A percentile compares a stretch with the other conserved stretches of the same genome.
Conservation (phyloP, 2,797 vertebrate species). For the Distichodus sexfasciatus region DNA sequence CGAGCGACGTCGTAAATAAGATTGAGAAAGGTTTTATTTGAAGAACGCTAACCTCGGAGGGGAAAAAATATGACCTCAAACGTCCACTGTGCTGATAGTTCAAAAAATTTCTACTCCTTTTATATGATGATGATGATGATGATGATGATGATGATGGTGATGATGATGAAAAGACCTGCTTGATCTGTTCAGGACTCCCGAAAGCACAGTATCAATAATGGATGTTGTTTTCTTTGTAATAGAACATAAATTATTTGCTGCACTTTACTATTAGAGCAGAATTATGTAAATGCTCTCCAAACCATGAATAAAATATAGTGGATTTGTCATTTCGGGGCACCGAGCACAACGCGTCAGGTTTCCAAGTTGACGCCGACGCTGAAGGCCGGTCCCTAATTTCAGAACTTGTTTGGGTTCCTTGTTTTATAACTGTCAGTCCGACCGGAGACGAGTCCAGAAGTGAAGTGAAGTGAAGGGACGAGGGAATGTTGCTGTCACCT, state of each 20-base stretch:
- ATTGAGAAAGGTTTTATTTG: background rate
- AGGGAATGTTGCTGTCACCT: slow-evolving; percentile 49
- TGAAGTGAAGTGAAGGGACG: no score
- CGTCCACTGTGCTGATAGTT: no score
- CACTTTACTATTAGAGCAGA: background rate
- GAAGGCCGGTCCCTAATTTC: background rate
- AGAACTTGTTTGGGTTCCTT: slow-evolving; percentile 30
- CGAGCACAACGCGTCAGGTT: no score
- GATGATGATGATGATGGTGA: no score
- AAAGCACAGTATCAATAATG: slow-evolving; percentile 9
- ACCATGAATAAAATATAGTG: slow-evolving; percentile 2
- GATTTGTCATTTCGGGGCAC: slow-evolving; percentile 11
- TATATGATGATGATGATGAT: no score
- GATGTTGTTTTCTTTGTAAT: slow-evolving; percentile 29
- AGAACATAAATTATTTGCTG: slow-evolving; percentile 17
- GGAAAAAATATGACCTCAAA: no score
- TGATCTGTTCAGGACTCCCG: slow-evolving; percentile 12
- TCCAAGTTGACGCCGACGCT: background rate
- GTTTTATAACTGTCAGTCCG: slow-evolving; percentile 54
- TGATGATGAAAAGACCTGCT: slow-evolving; percentile 24
- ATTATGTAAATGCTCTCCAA: slow-evolving; percentile 21
- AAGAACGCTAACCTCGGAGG: no score
- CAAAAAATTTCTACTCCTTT: background rate
- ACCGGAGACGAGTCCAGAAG: slow-evolving; percentile 37
- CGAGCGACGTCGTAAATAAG: no score